phyloP scores from a whole-genome alignment of 2,797 vertebrate genomes.

The Pogoniulus pusillus region DNA sequence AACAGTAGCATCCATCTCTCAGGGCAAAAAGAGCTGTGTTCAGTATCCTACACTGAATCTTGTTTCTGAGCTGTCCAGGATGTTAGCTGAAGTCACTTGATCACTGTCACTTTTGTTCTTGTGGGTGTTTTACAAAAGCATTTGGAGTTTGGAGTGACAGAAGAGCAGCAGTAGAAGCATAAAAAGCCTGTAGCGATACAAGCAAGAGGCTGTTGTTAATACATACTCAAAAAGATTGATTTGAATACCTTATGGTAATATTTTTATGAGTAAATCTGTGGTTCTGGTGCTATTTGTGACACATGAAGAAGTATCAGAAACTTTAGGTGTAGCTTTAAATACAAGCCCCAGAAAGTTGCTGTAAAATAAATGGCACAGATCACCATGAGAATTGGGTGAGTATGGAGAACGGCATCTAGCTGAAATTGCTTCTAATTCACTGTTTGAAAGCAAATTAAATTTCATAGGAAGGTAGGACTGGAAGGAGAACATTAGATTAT shows the following conservation, averaged over 20 bases:
- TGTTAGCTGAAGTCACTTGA: neutral
- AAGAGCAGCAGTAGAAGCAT: neutral
- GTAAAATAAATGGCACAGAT: neutral
- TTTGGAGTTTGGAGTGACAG: neutral
- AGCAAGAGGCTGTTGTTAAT: neutral
- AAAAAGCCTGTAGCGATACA: neutral
- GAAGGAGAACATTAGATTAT: neutral
- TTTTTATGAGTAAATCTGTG: neutral
- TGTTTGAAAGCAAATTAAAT: neutral
- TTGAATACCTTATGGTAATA: neutral
- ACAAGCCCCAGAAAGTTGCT: neutral
- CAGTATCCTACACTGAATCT: neutral
- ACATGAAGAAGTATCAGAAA: neutral
- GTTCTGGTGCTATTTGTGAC: neutral
- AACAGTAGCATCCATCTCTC: neutral
- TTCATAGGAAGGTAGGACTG: neutral
- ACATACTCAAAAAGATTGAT: neutral
- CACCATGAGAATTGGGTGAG: neutral
- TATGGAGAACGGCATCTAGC: neutral
- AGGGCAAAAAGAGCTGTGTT: neutral
- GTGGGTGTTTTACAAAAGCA: neutral
- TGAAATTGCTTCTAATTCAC: neutral
- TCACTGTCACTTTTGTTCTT: neutral
- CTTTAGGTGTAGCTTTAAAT: neutral
- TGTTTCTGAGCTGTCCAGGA: neutral